Evolutionary conservation across 1,140 invertebrate species (phyloP).

Genomic region (Drosophila mauritiana): DNA sequence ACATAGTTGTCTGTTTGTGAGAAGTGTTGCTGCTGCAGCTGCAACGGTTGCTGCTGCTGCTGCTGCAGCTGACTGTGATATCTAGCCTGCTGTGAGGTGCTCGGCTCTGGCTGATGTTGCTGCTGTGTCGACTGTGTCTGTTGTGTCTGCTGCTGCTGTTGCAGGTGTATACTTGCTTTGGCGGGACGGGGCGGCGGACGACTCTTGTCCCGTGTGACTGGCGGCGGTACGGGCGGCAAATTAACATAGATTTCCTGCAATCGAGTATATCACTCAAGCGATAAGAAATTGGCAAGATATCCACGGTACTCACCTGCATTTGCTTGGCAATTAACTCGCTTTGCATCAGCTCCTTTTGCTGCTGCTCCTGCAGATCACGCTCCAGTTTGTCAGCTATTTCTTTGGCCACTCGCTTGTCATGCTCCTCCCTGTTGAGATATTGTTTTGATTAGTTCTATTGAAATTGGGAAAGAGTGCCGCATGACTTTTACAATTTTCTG

Average conservation of each 20-base stretch:
- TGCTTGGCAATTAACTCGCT: constrained; percentile 85
- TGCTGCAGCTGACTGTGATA: constrained; percentile 58
- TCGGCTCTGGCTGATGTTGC: constrained; percentile 53
- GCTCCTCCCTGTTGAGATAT: constrained; percentile 87
- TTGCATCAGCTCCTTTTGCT: constrained; percentile 85
- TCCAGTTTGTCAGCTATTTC: constrained; percentile 89
- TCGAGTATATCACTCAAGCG: background rate
- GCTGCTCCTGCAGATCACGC: constrained; percentile 86
- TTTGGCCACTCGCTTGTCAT: constrained; percentile 88
- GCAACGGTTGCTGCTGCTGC: constrained; percentile 59
- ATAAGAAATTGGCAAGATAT: background rate
- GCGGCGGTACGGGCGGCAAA: constrained; percentile 76
- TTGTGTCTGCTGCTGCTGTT: constrained; percentile 39
- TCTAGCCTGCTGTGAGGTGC: constrained; percentile 77
- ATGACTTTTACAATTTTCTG: constrained; percentile 11
- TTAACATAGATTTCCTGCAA: constrained; percentile 82
- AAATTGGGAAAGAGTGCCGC: background rate
- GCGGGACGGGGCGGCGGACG: constrained; percentile 75
- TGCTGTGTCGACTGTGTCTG: constrained; percentile 30
- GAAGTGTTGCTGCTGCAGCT: constrained; percentile 73
- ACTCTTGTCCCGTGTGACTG: constrained; percentile 67
- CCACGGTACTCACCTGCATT: constrained; percentile 76
- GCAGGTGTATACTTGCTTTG: constrained; percentile 80
- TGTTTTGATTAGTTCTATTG: constrained; percentile 19
- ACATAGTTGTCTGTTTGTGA: constrained; percentile 82